Evolutionary conservation across 1,140 invertebrate genomes (phyloP), one percentile per base, ranked within the genome.

Genomic region (Cherax destructor): DNA sequence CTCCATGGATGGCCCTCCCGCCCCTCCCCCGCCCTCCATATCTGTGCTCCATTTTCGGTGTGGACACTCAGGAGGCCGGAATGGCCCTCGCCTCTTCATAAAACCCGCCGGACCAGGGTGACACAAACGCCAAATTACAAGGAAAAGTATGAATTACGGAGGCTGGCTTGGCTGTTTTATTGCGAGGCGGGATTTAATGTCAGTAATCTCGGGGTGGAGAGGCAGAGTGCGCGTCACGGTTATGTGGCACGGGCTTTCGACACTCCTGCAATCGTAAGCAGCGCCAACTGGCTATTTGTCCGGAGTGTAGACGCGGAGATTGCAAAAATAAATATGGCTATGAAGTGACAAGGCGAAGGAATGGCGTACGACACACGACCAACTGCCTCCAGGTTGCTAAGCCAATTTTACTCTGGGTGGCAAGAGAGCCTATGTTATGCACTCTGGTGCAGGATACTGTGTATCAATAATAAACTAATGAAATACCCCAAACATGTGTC

Each of bases 61-160:
- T 65, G 81, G 30, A 65, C 59, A 65, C 30, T 69, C 24, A 47
- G 30, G 16, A 69, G 59, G n/a, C 18, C 16, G 81, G 77, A 79
- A 79, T 49, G 77, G 81, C 69, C 69, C 59, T 83, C 61, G 81
- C 81, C 81, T 83, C 81, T 83, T 83, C 81, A 83, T 83, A 83
- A 83, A 69, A 65, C 81, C 21, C 59, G 59, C 81, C 81, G 81
- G 59, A 74, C 56, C 50, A 41, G 80, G 52, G 80, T 83, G 81
- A 83, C 81, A 83, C 81, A 83, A 83, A 83, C 69, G 81, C 81
- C 81, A 83, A 83, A 83, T 83, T 83, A 83, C 81, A 83, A 83
- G 81, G 69, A 65, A 65, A 83, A 83, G 81, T 83, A 65, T 83
- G 81, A 83, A 65, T 83, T 83, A 83, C 81, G 41, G 30, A 49